Percentiles rank a stretch among this genome's conserved stretches.
These are phyloP conservation scores for Trissoscelio sp. DNA, from an alignment of 2,888 invertebrate genomes.

Conservation along the genomic window DNA sequence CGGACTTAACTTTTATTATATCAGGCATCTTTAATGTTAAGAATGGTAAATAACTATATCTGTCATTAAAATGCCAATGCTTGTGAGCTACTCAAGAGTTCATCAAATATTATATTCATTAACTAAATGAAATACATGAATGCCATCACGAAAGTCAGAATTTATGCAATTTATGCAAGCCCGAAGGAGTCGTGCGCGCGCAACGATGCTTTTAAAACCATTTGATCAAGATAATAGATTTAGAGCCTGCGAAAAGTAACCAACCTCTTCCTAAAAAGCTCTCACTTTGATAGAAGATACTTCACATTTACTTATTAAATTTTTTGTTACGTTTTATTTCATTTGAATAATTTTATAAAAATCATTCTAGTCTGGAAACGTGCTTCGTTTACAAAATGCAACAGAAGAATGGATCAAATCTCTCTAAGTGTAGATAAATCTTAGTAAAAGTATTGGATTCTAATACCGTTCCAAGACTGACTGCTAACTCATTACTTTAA, in stretches of 20 bases:
- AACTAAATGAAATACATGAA: constrained; percentile 61
- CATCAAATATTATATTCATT: constrained; percentile 62
- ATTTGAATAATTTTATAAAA: constrained; percentile 52
- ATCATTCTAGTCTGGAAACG: constrained; percentile 16
- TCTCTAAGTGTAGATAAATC: constrained; percentile 34
- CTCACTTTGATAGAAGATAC: constrained; percentile 53
- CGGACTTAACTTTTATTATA: too few species aligned
- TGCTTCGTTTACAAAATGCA: constrained; percentile 44
- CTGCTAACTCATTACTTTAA: constrained; percentile 44
- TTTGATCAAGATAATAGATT: constrained; percentile 67
- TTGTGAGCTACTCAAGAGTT: constrained; percentile 10
- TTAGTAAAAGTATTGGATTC: constrained; percentile 43
- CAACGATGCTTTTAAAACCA: constrained; percentile 55
- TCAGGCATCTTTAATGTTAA: too few species aligned
- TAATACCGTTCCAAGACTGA: constrained; percentile 22
- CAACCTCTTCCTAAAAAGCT: constrained; percentile 34
- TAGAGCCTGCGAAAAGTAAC: constrained; percentile 52
- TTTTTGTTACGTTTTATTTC: constrained; percentile 41
- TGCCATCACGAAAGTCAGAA: constrained; percentile 38
- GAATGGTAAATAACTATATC: constrained; percentile 4
- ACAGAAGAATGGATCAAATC: constrained; percentile 45
- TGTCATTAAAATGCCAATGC: constrained; percentile 32
- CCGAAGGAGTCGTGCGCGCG: constrained; percentile 40
- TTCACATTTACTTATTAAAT: constrained; percentile 45
- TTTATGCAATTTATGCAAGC: constrained; percentile 51